phyloP scores from a whole-genome alignment of 2,113 vertebrate genomes.

The Leucoraja erinaceus region DNA sequence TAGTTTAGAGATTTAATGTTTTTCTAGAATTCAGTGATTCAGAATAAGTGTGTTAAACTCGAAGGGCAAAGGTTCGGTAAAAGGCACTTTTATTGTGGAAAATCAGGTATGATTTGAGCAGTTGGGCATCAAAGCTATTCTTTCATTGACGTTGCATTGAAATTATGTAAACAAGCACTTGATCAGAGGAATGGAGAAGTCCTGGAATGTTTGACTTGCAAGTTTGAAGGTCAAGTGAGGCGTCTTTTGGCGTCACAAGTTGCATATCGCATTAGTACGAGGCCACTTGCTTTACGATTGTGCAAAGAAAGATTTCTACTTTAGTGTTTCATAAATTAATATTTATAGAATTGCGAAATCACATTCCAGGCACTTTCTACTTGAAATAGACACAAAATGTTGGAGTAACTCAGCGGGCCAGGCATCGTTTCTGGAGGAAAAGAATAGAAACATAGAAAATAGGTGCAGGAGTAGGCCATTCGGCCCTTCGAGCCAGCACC shows the following conservation, averaged over 20 bases:
- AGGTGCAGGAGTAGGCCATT: too few species aligned
- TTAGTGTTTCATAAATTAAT: neutral
- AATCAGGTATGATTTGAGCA: neutral
- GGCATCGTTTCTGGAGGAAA: too few species aligned
- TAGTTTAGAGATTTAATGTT: neutral
- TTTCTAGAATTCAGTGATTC: neutral
- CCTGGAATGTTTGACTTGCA: neutral
- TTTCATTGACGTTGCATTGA: neutral
- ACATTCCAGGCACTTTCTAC: neutral
- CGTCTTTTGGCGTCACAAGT: neutral
- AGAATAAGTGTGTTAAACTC: neutral
- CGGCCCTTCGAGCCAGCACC: too few species aligned
- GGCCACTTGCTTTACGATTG: neutral
- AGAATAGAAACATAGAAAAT: too few species aligned
- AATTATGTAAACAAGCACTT: slow-evolving; percentile 25
- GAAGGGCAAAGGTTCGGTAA: neutral
- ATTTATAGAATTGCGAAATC: neutral
- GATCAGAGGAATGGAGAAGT: neutral
- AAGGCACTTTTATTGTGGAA: neutral
- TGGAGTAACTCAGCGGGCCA: too few species aligned
- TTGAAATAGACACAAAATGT: too few species aligned
- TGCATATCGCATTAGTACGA: neutral
- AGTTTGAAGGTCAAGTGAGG: neutral
- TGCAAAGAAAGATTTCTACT: neutral
- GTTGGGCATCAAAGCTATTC: neutral